Evolutionary conservation across 2,113 vertebrate genomes (phyloP).

Genomic region (Leptobrachium ailaonicum): DNA sequence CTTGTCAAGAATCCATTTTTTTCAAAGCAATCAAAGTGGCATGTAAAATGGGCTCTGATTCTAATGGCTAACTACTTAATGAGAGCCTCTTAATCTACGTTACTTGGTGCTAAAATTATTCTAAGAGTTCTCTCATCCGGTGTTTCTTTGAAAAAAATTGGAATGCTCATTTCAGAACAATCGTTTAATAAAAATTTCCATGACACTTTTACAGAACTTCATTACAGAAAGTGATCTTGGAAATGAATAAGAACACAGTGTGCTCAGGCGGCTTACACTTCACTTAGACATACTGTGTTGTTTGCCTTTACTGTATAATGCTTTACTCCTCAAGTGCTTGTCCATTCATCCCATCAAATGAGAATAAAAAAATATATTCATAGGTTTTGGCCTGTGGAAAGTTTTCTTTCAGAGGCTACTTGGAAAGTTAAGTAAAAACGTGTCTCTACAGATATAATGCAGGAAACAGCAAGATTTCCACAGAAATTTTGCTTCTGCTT

Average conservation of each 20-base stretch:
- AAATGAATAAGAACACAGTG: slow-evolving; percentile 22
- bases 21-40: slow-evolving; percentile 52
- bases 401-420: too few relatives aligned
- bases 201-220: slow-evolving; percentile 57
- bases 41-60: slow-evolving; percentile 55
- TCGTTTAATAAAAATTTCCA: slow-evolving; percentile 65
- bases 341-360: neutral
- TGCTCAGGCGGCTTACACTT: slow-evolving; percentile 34
- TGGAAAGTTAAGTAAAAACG: too few relatives aligned
- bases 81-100: slow-evolving; percentile 73
- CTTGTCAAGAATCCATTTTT: slow-evolving; percentile 49
- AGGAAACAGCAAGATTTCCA: too few relatives aligned
- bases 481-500: too few relatives aligned
- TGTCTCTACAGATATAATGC: too few relatives aligned
- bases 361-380: slow-evolving; percentile 14
- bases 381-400: too few relatives aligned
- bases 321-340: slow-evolving; percentile 10
- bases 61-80: slow-evolving; percentile 61
- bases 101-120: slow-evolving; percentile 68
- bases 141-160: slow-evolving; percentile 59
- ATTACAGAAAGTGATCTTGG: slow-evolving; percentile 44
- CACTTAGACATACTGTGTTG: slow-evolving; percentile 29
- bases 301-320: slow-evolving; percentile 20
- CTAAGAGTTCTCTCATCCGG: slow-evolving; percentile 65
- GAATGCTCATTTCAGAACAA: slow-evolving; percentile 64